These are phyloP conservation scores for Mantis religiosa DNA, from an alignment of 2,888 invertebrate species.

Conservation along the genomic window DNA sequence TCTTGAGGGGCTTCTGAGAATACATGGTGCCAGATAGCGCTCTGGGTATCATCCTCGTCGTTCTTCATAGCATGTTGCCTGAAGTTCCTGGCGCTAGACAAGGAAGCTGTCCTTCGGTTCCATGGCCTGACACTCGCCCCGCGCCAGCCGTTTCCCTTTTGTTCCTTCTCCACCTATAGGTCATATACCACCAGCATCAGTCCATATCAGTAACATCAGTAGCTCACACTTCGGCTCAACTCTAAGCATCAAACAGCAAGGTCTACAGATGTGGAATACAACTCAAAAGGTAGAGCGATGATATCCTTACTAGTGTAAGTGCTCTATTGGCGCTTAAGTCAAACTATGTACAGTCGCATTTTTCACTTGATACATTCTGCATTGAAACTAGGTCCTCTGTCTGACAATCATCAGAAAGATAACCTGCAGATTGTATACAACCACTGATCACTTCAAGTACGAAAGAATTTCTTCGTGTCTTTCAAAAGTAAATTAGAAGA, in stretches of 20 bases:
- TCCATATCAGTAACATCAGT: neutral
- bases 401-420: too few relatives aligned
- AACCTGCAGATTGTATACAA: too few relatives aligned
- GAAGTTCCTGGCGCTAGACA: neutral
- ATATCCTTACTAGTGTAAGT: too few relatives aligned
- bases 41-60: neutral
- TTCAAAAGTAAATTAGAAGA: too few relatives aligned
- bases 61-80: neutral
- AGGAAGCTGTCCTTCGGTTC: neutral
- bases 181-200: neutral
- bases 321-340: too few relatives aligned
- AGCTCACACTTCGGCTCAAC: neutral
- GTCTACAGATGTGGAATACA: neutral
- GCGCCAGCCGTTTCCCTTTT: neutral
- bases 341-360: too few relatives aligned
- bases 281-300: neutral
- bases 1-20: neutral
- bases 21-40: conserved; percentile 18
- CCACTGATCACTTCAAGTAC: too few relatives aligned
- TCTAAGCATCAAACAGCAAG: neutral
- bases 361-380: too few relatives aligned
- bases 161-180: neutral
- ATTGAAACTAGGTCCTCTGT: too few relatives aligned
- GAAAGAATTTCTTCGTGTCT: too few relatives aligned
- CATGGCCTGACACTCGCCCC: neutral